Evolutionary conservation across 2,888 invertebrate genomes (phyloP), one percentile per base, ranked within the genome.

Genomic region (Phytoseiulus persimilis): DNA sequence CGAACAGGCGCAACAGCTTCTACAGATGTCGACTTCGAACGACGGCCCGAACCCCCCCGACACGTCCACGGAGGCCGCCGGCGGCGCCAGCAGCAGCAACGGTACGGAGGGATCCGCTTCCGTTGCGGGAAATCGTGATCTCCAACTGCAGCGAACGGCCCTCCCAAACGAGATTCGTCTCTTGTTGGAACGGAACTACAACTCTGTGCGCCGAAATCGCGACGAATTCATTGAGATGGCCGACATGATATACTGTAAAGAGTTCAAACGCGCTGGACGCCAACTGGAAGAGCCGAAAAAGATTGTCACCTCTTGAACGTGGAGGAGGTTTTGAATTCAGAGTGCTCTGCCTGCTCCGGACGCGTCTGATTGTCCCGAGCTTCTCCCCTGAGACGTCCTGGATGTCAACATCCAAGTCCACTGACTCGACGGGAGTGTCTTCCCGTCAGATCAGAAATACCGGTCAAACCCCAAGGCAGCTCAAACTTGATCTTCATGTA

Each of bases 1-100:
- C 32, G 39, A 45, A 39, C 39, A 87, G 87, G 87, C 87, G 32
- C 87, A 87, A 45, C 87, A 87, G 87, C 87, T 87, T 45, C 31
- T 87, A n/a, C n/a, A 87, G 32, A 65, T 65, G 65, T 65, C 65
- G 5, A 11, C 18, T 65, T 65, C 65, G 28, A 65, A 23, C 65
- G 28, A 65, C 65, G 65, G 65, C 1, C 3, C 39, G 39, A 45
- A 32, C 45, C 6, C 39, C 23, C 33, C 87, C 11, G 9, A 14
- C 33, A 31, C 83, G 83, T 32, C 31, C 11, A 83, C 83, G 9
- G 83, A 83, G 31, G 31, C 9, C 83, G 83, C 1, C 33, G 83
- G 14, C 23, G 87, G 39, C 32, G 2, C n/a, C 5, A 23, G 18
- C 65, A 65, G 65, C 5, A 87, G 18, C 45, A 45, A 45, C 45